A percentile compares a stretch with the other conserved stretches of the same genome.
These are phyloP conservation scores for Phodopus roborovskii DNA, from an alignment of 2,113 vertebrate species.

Conservation along the genomic window DNA sequence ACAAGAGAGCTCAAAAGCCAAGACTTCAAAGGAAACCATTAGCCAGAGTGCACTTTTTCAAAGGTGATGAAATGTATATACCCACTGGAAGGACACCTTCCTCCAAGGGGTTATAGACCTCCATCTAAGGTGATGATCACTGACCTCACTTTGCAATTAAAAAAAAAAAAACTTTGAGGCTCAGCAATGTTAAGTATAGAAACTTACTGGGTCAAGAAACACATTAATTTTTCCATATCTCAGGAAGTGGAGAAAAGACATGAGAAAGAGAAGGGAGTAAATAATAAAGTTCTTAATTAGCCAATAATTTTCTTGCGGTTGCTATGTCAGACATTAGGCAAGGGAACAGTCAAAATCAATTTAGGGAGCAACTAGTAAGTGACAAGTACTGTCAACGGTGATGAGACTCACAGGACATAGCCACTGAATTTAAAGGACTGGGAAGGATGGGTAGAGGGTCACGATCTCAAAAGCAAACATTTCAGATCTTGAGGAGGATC, in stretches of 20 bases:
- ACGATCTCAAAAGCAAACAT: not conserved
- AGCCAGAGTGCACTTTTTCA: constrained; percentile 33
- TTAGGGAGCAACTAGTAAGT: not conserved
- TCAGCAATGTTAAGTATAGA: constrained; percentile 16
- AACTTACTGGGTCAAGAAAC: not conserved
- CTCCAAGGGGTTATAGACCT: not conserved
- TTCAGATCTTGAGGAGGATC: not conserved
- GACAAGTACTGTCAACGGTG: not conserved
- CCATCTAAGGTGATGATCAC: not conserved
- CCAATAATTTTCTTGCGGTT: constrained; percentile 31
- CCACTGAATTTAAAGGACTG: not conserved
- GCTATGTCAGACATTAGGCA: not conserved
- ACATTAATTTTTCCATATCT: not conserved
- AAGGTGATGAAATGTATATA: constrained; percentile 64
- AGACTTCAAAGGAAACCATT: constrained; percentile 72
- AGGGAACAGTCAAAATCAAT: not conserved
- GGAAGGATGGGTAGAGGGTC: not conserved
- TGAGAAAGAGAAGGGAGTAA: not conserved
- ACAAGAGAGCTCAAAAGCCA: constrained; percentile 48
- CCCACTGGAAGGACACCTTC: constrained; percentile 11
- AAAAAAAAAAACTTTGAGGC: not conserved
- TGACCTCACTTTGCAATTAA: constrained; percentile 5
- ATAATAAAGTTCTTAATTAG: constrained; percentile 8
- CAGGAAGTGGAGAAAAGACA: not conserved
- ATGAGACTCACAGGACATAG: not conserved